Evolutionary conservation across 2,888 invertebrate species (phyloP), one percentile per base, ranked within the genome.

Genomic region (Apoda limacodes): DNA sequence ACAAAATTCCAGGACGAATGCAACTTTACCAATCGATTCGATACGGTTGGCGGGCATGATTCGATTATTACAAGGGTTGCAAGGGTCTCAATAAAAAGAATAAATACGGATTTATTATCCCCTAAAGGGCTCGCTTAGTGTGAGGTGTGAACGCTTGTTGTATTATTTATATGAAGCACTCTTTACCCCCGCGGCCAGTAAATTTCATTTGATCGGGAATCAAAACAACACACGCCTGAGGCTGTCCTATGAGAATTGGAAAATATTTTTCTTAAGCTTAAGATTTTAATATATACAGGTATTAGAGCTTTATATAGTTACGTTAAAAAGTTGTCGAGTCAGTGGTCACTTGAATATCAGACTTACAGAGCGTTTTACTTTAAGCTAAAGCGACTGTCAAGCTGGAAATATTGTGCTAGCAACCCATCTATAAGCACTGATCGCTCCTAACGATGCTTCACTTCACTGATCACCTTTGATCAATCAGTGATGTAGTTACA

Each of bases 51-150:
- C 55, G 61, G 52, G 47, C 58, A 54, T 67, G 67, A 75, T 75
- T 75, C 53, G 75, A 76, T 72, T 70, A 69, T 42, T 31, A 46
- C 46, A 60, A 64, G 60, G 75, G 75, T 67, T 60, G 52, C 40
- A 28, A 27, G 58, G 63, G 56, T 49, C 54, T 52, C 62, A 68
- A 69, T 72, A 74, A 71, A 75, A 75, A 75, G 74, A 76, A 74
- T 74, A 80, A 78, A 78, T 74, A 76, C 67, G 75, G 76, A 80
- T 80, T 80, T 80, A 80, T 80, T 72, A 72, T 70, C 62, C 80
- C 78, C 76, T 66, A 65, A 69, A 72, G 80, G 61, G 58, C 50
- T 37, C 62, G 63, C 66, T 75, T 72, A 74, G 70, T 55, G 60
- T 49, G 53, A 76, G 71, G 78, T 76, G 80, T 55, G 75, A 75